These are phyloP conservation scores for Chromis chromis DNA, from an alignment of 2,797 vertebrate species.

Conservation along the genomic window DNA sequence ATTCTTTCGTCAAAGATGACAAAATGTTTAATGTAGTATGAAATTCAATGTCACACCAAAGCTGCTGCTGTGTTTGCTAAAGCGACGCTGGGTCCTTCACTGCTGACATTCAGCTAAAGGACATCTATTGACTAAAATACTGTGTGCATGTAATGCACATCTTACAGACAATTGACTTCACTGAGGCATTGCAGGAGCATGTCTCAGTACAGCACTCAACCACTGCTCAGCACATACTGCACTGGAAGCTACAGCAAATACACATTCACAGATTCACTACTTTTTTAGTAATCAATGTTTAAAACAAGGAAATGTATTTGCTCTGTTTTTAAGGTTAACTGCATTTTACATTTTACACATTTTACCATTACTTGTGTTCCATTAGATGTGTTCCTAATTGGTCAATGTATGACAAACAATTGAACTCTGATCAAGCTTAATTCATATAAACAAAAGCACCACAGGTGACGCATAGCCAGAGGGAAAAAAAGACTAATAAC, in stretches of 20 bases:
- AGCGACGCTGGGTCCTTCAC: conserved; percentile 36
- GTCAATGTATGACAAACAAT: neutral
- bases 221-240: neutral
- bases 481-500: conserved; percentile 40
- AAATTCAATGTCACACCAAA: conserved; percentile 71
- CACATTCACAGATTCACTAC: neutral
- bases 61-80: conserved; percentile 46
- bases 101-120: conserved; percentile 49
- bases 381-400: neutral
- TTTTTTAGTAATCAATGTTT: neutral
- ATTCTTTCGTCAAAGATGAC: conserved; percentile 59
- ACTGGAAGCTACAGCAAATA: neutral
- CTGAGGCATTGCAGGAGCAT: neutral
- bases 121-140: conserved; percentile 38
- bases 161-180: conserved; percentile 42
- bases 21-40: conserved; percentile 74
- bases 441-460: conserved; percentile 22
- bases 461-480: conserved; percentile 20
- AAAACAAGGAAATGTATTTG: neutral
- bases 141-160: conserved; percentile 41
- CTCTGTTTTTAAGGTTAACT: neutral
- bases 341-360: too few relatives aligned
- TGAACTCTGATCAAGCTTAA: conserved; percentile 10
- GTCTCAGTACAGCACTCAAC: conserved; percentile 5
- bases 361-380: neutral